Base-by-base conservation (phyloP, 2,797 vertebrate genomes). In the Danio jaintianensis region DNA sequence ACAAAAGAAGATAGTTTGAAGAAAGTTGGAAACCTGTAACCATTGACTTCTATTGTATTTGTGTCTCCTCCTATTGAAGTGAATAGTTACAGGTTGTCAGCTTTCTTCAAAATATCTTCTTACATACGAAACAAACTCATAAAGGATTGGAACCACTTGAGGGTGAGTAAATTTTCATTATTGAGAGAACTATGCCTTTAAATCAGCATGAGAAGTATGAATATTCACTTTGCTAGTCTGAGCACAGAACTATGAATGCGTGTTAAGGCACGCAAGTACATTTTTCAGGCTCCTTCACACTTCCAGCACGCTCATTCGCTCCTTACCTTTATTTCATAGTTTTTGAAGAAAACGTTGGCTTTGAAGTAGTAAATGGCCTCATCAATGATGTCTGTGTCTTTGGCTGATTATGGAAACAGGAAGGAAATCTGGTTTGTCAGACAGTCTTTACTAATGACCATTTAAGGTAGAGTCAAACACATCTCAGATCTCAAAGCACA, bases 341-440 rank as follows among this genome's bases (percentile, higher is more conserved):
- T 99, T 93, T 99, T 99, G 90, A 99, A 99, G 94, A 99, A 99
- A 83, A 99, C 98, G 48, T 99, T 99, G 80, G 98, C 98, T 93
- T 99, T 99, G 93, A 99, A 99, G 89, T 96, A 99, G 92, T 98
- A 98, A 90, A 99, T 98, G 22, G 97, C 98, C 93, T 99, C 98
- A 38, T 99, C 98, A 22, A 99, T 95, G 82, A 99, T 98, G 88
- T 99, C 98, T 2, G 93, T 93, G 45, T 99, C 98, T 85, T 96
- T 93, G 62, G 97, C 98, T 99, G 90, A 80, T 88, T 86, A 12
- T 5, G 5, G 29, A 43, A 59, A 55, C 45, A 83, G 80, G 55
- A 76, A 79, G 71, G 64, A 75, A 36, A 80, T 40, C 40, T 20
- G 36, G 59, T 38, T 48, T 40, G 12, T 56, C 43, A 29, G 36